Conservation (phyloP, 2,888 invertebrate species). For the Metalampra italica region DNA sequence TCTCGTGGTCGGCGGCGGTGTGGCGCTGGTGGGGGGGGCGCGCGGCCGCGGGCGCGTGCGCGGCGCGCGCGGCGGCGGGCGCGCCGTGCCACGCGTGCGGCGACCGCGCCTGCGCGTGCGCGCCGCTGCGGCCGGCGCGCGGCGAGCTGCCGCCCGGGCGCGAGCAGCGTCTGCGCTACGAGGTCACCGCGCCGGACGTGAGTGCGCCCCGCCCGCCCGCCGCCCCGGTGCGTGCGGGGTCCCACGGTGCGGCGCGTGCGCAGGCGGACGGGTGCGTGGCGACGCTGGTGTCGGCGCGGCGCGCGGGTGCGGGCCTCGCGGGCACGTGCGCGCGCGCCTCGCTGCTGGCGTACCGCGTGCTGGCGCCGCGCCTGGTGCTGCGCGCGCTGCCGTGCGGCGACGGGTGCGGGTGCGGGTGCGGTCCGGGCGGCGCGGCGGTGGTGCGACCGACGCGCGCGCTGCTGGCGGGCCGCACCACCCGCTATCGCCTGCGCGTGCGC, state of each 20-base stretch:
- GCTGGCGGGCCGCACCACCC: constrained; percentile 23
- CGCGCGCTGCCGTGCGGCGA: constrained; percentile 11
- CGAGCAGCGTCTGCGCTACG: constrained; percentile 23
- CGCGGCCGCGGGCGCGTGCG: neutral
- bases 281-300: constrained; percentile 32
- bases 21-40: constrained; percentile 39
- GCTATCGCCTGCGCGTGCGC: constrained; percentile 39
- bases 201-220: constrained; percentile 4
- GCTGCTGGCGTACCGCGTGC: constrained; percentile 46
- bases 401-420: constrained; percentile 20
- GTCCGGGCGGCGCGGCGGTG: constrained; percentile 20
- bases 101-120: constrained; percentile 41
- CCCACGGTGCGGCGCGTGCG: neutral
- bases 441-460: constrained; percentile 38
- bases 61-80: constrained; percentile 21
- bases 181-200: constrained; percentile 41
- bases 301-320: constrained; percentile 17
- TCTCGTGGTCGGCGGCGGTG: constrained; percentile 39
- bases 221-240: neutral
- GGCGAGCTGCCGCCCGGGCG: constrained; percentile 28
- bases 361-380: constrained; percentile 46
- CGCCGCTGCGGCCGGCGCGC: constrained; percentile 31
- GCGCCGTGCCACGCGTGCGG: constrained; percentile 32
- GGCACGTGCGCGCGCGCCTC: constrained; percentile 32
- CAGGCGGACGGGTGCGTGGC: constrained; percentile 50